phyloP scores from a whole-genome alignment of 2,797 vertebrate species.

The Pristis pectinata region DNA sequence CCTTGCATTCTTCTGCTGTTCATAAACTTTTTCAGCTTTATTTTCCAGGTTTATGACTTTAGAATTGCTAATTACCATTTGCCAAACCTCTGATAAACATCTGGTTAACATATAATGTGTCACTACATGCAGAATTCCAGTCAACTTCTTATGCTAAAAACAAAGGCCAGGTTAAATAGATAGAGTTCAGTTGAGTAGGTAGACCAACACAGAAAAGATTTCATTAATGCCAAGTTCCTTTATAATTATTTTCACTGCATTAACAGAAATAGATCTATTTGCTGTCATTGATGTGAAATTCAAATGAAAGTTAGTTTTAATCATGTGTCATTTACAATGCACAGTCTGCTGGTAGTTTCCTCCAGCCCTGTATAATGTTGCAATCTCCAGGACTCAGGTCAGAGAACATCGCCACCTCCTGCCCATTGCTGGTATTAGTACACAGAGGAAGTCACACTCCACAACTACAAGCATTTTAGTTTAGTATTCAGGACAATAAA shows the following conservation, averaged over 20 bases:
- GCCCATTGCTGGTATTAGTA: background rate
- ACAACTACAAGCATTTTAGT: background rate
- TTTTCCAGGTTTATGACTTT: background rate
- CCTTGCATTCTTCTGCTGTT: background rate
- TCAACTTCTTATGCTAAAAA: background rate
- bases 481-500: background rate
- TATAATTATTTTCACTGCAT: background rate
- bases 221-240: background rate
- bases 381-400: constrained; percentile 7
- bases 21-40: background rate
- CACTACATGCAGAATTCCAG: background rate
- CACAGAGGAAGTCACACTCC: background rate
- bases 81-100: background rate
- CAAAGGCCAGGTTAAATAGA: background rate
- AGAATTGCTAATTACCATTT: background rate
- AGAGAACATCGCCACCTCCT: constrained; percentile 33
- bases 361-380: background rate
- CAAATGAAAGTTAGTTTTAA: background rate
- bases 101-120: background rate
- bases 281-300: background rate
- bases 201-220: background rate
- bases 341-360: background rate
- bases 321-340: background rate
- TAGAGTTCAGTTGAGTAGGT: background rate
- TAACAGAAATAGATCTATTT: constrained; percentile 10